Percentiles rank a stretch among this genome's conserved stretches.
phyloP scores from a whole-genome alignment of 2,888 invertebrate species.

The Oscheius myriophilus region DNA sequence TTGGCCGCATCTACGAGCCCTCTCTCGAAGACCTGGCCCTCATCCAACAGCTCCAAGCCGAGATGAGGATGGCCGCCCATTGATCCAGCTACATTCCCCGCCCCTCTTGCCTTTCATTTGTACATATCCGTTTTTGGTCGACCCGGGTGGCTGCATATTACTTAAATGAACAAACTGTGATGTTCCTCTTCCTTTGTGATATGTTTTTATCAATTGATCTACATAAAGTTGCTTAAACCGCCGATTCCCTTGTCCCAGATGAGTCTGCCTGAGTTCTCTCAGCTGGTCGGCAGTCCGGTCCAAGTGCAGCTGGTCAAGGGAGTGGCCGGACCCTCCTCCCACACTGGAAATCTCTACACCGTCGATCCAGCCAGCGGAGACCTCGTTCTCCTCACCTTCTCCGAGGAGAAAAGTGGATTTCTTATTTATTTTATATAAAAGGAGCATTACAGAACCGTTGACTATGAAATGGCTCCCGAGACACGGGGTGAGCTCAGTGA shows the following conservation, averaged over 20 bases:
- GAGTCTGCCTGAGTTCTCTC: constrained; percentile 4
- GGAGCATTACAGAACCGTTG: constrained; percentile 6
- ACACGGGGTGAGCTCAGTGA: background rate
- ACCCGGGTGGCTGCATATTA: constrained; percentile 12
- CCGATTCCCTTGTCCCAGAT: background rate
- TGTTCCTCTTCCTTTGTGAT: background rate
- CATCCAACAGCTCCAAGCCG: constrained; percentile 27
- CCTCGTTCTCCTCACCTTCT: constrained; percentile 43
- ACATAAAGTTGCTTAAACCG: background rate
- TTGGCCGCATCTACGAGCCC: constrained; percentile 64
- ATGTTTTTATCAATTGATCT: constrained; percentile 3
- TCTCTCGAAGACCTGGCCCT: constrained; percentile 62
- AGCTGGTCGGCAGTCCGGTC: constrained; percentile 31
- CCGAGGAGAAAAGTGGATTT: constrained; percentile 17
- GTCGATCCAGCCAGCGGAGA: constrained; percentile 49
- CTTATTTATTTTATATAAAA: background rate
- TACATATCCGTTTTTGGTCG: background rate
- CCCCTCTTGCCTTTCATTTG: background rate
- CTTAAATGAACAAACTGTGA: too few relatives aligned
- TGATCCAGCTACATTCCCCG: too few relatives aligned
- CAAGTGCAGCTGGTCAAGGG: constrained; percentile 30
- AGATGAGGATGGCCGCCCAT: constrained; percentile 8
- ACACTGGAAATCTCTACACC: constrained; percentile 49
- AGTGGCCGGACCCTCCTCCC: constrained; percentile 16
- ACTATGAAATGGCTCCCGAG: constrained; percentile 20